Conservation (phyloP, 2,113 vertebrate species). For the Nettapus auritus region DNA sequence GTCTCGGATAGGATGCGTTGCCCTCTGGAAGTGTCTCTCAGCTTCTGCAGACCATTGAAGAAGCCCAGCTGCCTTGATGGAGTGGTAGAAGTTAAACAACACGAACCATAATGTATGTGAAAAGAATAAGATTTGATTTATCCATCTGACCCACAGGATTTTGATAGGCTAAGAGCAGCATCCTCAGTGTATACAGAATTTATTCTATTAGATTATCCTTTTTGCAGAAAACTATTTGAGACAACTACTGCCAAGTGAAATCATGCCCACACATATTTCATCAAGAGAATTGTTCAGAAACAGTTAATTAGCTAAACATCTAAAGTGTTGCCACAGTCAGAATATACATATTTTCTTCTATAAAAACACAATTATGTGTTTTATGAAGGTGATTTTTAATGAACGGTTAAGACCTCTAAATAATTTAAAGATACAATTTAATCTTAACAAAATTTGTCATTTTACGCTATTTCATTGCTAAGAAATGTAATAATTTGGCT, state of each 20-base stretch:
- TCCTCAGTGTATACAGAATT: neutral
- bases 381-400: slow-evolving; percentile 38
- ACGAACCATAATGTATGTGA: neutral
- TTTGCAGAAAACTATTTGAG: neutral
- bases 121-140: neutral
- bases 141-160: neutral
- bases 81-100: neutral
- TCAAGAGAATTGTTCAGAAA: neutral
- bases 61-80: neutral
- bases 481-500: neutral
- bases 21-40: neutral
- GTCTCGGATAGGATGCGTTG: fast-evolving
- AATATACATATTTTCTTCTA: neutral
- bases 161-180: neutral
- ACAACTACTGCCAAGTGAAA: neutral
- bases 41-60: neutral
- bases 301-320: neutral
- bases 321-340: neutral
- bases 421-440: slow-evolving; percentile 37
- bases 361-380: slow-evolving; percentile 22
- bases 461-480: neutral
- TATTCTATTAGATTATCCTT: neutral
- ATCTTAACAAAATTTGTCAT: slow-evolving; percentile 11
- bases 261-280: neutral
- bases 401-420: slow-evolving; percentile 15